A percentile compares a stretch with the other conserved stretches of the same genome.
phyloP scores from a whole-genome alignment of 2,888 invertebrate genomes.

The Chymomyza procnemis region DNA sequence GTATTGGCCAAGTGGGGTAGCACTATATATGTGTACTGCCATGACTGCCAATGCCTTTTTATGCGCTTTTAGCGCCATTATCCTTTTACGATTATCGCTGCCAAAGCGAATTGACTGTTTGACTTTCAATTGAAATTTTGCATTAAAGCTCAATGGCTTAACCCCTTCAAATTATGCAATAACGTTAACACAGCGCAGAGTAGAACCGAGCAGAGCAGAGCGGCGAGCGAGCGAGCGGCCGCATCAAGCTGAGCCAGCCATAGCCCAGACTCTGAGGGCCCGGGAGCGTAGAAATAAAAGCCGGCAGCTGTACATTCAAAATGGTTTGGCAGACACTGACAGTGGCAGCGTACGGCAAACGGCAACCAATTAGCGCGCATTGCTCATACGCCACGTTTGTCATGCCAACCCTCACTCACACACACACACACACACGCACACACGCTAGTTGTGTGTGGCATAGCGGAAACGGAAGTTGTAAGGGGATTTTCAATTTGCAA shows the following conservation, averaged over 20 bases:
- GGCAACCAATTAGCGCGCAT: conserved; percentile 71
- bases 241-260: conserved; percentile 15
- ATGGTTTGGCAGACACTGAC: conserved; percentile 17
- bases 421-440: conserved; percentile 1
- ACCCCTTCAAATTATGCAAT: conserved; percentile 72
- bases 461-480: conserved; percentile 71
- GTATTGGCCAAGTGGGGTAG: background rate
- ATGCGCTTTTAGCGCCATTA: conserved; percentile 72
- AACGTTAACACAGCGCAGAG: conserved; percentile 28
- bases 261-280: conserved; percentile 23
- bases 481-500: conserved; percentile 74
- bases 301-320: conserved; percentile 1
- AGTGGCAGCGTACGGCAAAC: conserved; percentile 45
- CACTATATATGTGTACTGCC: background rate
- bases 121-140: conserved; percentile 74
- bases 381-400: conserved; percentile 74
- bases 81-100: conserved; percentile 73
- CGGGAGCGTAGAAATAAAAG: background rate
- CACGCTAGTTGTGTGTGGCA: conserved; percentile 14
- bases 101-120: conserved; percentile 73
- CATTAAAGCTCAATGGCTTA: conserved; percentile 72
- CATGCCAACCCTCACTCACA: conserved; percentile 44
- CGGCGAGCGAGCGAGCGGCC: background rate
- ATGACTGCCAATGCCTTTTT: conserved; percentile 41
- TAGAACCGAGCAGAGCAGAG: background rate